A percentile compares a stretch with the other conserved stretches of the same genome.
phyloP scores from a whole-genome alignment of 2,113 vertebrate species.

The Cavia aperea region DNA sequence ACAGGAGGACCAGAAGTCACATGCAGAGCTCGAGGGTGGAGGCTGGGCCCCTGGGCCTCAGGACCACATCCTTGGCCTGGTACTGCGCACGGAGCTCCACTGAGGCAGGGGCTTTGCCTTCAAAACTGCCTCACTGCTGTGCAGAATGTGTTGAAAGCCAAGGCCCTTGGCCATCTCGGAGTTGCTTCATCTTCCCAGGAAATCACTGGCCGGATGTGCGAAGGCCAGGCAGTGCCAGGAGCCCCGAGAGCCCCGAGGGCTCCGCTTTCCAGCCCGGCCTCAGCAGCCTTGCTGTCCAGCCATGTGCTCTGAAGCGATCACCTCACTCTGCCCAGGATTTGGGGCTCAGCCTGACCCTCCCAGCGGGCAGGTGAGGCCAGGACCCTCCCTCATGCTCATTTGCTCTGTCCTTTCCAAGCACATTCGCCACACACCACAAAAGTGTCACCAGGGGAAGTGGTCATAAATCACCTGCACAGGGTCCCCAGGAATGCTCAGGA shows the following conservation, averaged over 20 bases:
- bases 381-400: background rate
- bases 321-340: background rate
- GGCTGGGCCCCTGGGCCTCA: background rate
- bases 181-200: background rate
- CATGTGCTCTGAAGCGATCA: background rate
- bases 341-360: background rate
- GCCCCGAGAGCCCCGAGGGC: background rate
- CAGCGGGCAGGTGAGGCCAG: background rate
- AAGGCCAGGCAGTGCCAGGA: background rate
- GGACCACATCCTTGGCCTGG: rapidly evolving
- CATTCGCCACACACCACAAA: background rate
- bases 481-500: background rate
- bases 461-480: slow-evolving; percentile 16
- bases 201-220: background rate
- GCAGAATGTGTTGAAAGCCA: background rate
- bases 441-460: slow-evolving; percentile 18
- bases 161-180: background rate
- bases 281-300: background rate
- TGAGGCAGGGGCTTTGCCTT: background rate
- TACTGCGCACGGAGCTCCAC: rapidly evolving
- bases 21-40: rapidly evolving
- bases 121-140: background rate
- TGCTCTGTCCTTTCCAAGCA: background rate
- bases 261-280: slow-evolving; percentile 15
- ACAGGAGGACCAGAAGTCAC: rapidly evolving